Evolutionary conservation across 1,140 invertebrate genomes (phyloP).

Genomic region (Megathymus violae): DNA sequence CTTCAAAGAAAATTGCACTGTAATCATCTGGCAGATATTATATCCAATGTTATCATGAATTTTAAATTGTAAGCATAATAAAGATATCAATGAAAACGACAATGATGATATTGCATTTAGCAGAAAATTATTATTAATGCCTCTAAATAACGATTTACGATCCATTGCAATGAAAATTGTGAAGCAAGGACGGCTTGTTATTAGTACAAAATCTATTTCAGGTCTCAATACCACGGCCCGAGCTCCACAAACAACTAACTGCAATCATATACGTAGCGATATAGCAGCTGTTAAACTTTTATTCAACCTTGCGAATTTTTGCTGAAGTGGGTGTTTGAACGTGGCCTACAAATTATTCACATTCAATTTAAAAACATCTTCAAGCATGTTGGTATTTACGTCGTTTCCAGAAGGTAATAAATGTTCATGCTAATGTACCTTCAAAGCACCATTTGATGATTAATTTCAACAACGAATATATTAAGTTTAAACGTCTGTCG

Average conservation of each 20-base stretch:
- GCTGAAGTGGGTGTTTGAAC: constrained; percentile 21
- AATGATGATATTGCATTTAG: too few species aligned
- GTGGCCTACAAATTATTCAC: constrained; percentile 4
- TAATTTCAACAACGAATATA: too few species aligned
- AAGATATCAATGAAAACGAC: too few species aligned
- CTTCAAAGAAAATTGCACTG: too few species aligned
- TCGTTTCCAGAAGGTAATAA: background rate
- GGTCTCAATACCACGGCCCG: background rate
- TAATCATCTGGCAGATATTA: too few species aligned
- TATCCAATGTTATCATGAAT: too few species aligned
- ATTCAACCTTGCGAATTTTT: constrained; percentile 18
- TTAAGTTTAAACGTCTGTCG: too few species aligned
- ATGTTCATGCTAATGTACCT: background rate
- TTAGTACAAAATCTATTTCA: constrained; percentile 20
- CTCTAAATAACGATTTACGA: too few species aligned
- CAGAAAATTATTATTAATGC: too few species aligned
- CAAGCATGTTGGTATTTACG: background rate
- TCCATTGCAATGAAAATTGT: background rate
- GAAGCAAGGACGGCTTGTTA: constrained; percentile 13
- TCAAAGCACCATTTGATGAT: background rate
- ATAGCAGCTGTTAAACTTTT: constrained; percentile 29
- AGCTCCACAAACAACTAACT: constrained; percentile 8
- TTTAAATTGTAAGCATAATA: too few species aligned
- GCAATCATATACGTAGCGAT: constrained; percentile 20
- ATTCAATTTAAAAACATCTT: constrained; percentile 5